Conservation (phyloP, 2,797 vertebrate species). For the Melanotaenia parkinsoni region DNA sequence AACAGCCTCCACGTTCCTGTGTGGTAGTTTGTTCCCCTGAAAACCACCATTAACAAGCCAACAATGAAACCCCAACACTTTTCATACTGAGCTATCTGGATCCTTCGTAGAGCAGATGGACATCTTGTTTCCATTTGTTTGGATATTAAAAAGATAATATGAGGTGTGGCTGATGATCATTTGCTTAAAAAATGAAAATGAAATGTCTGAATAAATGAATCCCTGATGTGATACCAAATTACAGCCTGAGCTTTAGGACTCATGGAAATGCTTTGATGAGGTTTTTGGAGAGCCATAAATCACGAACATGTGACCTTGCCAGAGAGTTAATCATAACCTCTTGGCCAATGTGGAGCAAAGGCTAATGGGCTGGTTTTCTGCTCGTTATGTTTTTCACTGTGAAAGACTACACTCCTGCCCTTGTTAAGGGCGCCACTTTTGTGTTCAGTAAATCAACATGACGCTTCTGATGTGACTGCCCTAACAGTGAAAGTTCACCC, state of each 20-base stretch:
- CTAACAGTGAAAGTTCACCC: conserved; percentile 39
- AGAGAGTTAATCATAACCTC: conserved; percentile 1
- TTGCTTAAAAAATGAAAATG: not conserved
- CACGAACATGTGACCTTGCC: not conserved
- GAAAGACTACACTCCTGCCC: conserved; percentile 12
- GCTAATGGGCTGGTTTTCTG: not conserved
- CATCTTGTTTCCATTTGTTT: not conserved
- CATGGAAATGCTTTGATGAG: not conserved
- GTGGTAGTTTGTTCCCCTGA: not conserved
- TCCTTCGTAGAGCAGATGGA: not conserved
- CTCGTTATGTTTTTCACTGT: conserved; percentile 8
- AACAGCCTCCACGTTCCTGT: not conserved
- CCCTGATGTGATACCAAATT: not conserved
- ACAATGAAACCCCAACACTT: not conserved
- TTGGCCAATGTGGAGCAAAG: not conserved
- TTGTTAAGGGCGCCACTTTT: conserved; percentile 9
- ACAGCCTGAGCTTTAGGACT: not conserved
- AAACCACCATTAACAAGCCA: not conserved
- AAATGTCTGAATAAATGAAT: conserved; percentile 4
- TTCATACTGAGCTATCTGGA: not conserved
- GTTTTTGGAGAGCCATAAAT: not conserved
- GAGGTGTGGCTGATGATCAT: too few species aligned
- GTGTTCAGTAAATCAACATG: conserved; percentile 39
- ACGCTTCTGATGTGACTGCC: conserved; percentile 35
- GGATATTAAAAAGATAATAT: not conserved